phyloP scores from a whole-genome alignment of 2,797 vertebrate genomes.

The Sciurus carolinensis region DNA sequence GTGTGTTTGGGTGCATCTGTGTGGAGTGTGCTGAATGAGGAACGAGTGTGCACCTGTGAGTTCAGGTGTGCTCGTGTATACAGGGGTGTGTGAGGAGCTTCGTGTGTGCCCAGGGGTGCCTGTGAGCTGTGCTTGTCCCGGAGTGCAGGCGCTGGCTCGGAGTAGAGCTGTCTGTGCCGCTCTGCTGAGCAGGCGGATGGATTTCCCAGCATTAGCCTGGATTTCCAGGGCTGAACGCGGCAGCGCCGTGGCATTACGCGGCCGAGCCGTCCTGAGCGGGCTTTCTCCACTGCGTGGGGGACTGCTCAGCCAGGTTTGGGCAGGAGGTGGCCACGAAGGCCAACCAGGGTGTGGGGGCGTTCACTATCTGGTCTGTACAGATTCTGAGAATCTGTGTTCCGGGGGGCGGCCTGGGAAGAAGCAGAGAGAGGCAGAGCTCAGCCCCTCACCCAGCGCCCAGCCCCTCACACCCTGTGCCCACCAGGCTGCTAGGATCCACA shows the following conservation, averaged over 20 bases:
- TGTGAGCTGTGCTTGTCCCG: fast-evolving
- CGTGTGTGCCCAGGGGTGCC: fast-evolving
- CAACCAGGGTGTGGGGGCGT: neutral
- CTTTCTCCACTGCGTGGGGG: neutral
- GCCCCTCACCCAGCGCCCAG: fast-evolving
- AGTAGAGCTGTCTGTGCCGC: neutral
- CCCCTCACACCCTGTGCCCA: neutral
- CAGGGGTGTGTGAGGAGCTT: neutral
- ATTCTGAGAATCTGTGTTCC: neutral
- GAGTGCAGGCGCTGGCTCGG: neutral
- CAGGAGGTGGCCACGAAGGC: neutral
- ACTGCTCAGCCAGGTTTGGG: neutral
- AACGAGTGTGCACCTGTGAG: neutral
- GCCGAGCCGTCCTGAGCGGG: neutral
- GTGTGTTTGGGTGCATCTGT: neutral
- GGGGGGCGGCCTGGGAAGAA: neutral
- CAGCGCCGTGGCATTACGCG: neutral
- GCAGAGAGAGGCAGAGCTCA: neutral
- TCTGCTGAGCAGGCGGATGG: neutral
- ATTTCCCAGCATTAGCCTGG: neutral
- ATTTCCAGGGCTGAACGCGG: neutral
- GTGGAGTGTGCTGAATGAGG: neutral
- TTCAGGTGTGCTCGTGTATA: neutral
- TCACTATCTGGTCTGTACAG: neutral
- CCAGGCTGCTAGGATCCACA: neutral